phyloP scores from a whole-genome alignment of 23 tunicate species.

The Ciona savignyi region DNA sequence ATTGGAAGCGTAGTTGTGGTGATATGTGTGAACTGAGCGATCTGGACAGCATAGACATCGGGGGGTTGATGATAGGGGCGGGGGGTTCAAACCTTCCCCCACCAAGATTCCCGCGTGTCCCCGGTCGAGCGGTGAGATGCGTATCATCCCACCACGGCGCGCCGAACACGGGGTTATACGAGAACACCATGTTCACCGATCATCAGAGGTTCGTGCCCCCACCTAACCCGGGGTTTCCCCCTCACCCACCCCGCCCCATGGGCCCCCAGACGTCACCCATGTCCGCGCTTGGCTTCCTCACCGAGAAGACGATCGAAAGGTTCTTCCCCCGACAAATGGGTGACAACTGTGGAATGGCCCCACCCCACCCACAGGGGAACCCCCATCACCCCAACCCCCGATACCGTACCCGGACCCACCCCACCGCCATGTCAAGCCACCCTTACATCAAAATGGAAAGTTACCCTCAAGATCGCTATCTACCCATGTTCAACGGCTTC shows the following conservation, averaged over 20 bases:
- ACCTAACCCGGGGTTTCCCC: neutral
- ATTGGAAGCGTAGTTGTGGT: too few species aligned
- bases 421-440: neutral
- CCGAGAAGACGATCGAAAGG: constrained; percentile 41
- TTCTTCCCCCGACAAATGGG: constrained; percentile 12
- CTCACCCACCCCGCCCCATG: neutral
- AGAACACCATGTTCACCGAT: neutral
- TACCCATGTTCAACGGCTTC: neutral
- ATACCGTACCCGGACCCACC: neutral
- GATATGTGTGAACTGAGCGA: too few species aligned
- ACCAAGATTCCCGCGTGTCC: neutral
- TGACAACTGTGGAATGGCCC: neutral
- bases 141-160: neutral
- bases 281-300: constrained; percentile 38
- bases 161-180: neutral
- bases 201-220: neutral
- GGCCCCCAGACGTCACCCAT: constrained; percentile 23
- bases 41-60: constrained; percentile 44
- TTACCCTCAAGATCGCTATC: neutral
- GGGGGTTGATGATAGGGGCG: constrained; percentile 36
- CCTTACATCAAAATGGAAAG: neutral
- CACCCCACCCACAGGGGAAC: neutral
- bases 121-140: neutral
- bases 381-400: constrained; percentile 1
- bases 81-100: neutral